phyloP scores from a whole-genome alignment of 2,888 invertebrate species.

The Eretmocerus hayati region DNA sequence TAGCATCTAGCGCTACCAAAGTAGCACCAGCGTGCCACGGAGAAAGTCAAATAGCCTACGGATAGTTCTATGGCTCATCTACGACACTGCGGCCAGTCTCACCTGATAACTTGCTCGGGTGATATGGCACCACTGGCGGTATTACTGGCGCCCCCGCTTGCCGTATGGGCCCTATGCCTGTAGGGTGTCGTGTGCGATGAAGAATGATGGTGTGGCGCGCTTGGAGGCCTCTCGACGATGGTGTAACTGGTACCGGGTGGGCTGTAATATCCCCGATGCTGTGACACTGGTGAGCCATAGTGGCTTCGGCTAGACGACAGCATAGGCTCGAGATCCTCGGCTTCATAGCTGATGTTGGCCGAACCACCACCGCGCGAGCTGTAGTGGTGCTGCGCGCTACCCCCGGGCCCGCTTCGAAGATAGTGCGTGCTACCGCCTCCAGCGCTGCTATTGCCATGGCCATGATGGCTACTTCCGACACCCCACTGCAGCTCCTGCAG shows the following conservation, averaged over 20 bases:
- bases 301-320: conserved; percentile 44
- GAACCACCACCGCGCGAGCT: conserved; percentile 29
- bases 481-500: conserved; percentile 45
- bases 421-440: conserved; percentile 30
- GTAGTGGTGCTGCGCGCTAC: conserved; percentile 28
- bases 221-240: conserved; percentile 74
- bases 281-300: conserved; percentile 38
- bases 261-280: conserved; percentile 64
- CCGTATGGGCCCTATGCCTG: conserved; percentile 33
- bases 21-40: too few species aligned
- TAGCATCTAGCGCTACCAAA: too few species aligned
- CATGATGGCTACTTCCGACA: conserved; percentile 34
- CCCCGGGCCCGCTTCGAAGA: conserved; percentile 27
- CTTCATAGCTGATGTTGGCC: conserved; percentile 42
- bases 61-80: too few species aligned
- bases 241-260: conserved; percentile 85
- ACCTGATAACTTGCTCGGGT: conserved; percentile 72
- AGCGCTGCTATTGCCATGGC: conserved; percentile 44
- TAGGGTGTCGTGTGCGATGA: conserved; percentile 46
- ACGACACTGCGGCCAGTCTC: too few species aligned
- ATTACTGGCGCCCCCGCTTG: conserved; percentile 4
- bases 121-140: conserved; percentile 55
- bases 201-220: conserved; percentile 64
- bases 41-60: too few species aligned
- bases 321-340: conserved; percentile 41